Evolutionary conservation across 2,113 vertebrate species (phyloP), one percentile per base, ranked within the genome.

Genomic region (Rhinoderma darwinii): DNA sequence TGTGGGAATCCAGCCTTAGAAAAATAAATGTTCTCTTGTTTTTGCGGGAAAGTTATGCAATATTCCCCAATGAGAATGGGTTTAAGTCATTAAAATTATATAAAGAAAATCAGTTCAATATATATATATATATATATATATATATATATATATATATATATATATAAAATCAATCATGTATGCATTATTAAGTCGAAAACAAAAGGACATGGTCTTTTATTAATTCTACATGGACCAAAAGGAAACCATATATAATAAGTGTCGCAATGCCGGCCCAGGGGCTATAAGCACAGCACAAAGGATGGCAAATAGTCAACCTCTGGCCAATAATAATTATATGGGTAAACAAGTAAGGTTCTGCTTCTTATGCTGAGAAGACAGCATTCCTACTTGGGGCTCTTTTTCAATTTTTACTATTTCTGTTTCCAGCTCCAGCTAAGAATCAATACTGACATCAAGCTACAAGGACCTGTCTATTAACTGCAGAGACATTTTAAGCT

Each of bases 401-500:
- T 44, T 66, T 59, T 27, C 79, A 63, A 32, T 82, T 44, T 81
- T 43, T 82, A 25, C 51, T 82, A 82, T 82, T 63, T 82, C 39
- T 43, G 59, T 63, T 82, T 66, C 79, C 25, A 61, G n/a, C 59
- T 39, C 56, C 9, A 66, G 56, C 12, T n/a, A 61, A 44, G n/a
- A 82, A 61, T 66, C 56, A 66, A 82, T 82, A 82, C 59, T 43
- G 25, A 63, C 79, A 9, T 25, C 79, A 39, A 44, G 79, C 25
- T 61, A 66, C 79, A 82, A 63, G 56, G n/a, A 82, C 37, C 59
- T 51, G 27, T 44, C 79, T 66, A 82, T 82, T 82, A 82, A 39
- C 79, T 39, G 79, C 59, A 66, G 79, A 82, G 79, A 82, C 79
- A 66, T 66, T 82, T 82, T 63, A 43, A 30, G 79, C 79, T 66